Percentiles rank a stretch among this genome's conserved stretches.
These are phyloP conservation scores for Ruditapes philippinarum DNA, from an alignment of 1,140 invertebrate species.

Conservation along the genomic window DNA sequence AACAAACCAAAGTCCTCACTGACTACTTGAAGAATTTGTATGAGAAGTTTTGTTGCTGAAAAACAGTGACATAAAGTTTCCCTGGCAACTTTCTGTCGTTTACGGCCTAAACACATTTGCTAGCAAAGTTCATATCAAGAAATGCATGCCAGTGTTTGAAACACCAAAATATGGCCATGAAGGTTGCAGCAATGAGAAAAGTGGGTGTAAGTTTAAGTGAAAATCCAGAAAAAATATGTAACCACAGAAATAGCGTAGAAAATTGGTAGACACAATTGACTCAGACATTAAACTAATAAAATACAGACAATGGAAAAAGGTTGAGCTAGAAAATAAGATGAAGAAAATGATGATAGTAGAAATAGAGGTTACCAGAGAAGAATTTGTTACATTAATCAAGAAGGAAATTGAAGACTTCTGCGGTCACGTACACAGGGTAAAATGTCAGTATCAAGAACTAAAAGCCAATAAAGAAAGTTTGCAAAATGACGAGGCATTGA, in stretches of 20 bases:
- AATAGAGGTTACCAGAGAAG: neutral
- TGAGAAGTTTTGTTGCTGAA: slow-evolving; percentile 6
- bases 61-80: neutral
- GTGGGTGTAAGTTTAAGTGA: neutral
- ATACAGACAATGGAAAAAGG: neutral
- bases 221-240: slow-evolving; percentile 27
- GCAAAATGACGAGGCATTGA: slow-evolving; percentile 7
- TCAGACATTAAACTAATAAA: neutral
- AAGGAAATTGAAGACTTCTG: neutral
- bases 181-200: neutral
- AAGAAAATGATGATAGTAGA: slow-evolving; percentile 26
- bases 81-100: slow-evolving; percentile 9
- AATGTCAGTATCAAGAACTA: neutral
- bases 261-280: neutral
- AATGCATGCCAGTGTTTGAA: slow-evolving; percentile 16
- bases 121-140: slow-evolving; percentile 28
- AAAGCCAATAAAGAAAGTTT: neutral
- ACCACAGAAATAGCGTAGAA: neutral
- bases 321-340: neutral
- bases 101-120: slow-evolving; percentile 6
- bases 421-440: neutral
- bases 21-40: slow-evolving; percentile 29
- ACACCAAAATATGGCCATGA: slow-evolving; percentile 44
- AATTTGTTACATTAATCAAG: neutral
- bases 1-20: slow-evolving; percentile 9